These are phyloP conservation scores for Erythrocercus mccallii DNA, from an alignment of 2,113 vertebrate genomes.

Conservation along the genomic window DNA sequence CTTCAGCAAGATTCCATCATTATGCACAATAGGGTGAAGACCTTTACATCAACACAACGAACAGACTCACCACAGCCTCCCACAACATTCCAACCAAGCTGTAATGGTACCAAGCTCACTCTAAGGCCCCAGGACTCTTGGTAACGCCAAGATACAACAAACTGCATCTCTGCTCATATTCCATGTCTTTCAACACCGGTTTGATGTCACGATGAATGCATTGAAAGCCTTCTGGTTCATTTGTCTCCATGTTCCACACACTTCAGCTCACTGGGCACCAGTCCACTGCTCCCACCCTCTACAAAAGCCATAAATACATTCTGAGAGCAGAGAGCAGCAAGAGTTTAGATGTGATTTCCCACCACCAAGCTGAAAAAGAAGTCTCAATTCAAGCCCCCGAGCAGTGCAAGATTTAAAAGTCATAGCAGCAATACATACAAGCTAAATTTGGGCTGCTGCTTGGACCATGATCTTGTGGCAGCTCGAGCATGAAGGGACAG, in stretches of 20 bases:
- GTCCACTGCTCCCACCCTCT: background rate
- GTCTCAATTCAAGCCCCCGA: background rate
- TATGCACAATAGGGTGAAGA: background rate
- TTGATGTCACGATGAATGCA: background rate
- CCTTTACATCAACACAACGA: background rate
- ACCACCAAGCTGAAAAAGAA: background rate
- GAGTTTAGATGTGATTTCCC: background rate
- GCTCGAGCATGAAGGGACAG: background rate
- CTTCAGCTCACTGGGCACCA: background rate
- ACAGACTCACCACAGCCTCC: background rate
- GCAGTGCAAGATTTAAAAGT: background rate
- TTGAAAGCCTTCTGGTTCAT: background rate
- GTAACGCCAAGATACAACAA: background rate
- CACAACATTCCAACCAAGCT: background rate
- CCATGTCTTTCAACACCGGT: background rate
- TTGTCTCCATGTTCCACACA: background rate
- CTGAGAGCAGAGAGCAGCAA: background rate
- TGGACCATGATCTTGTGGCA: background rate
- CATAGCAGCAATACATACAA: fast-evolving
- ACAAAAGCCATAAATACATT: background rate
- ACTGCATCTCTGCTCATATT: background rate
- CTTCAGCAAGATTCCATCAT: background rate
- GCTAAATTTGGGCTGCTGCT: background rate
- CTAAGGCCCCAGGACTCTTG: background rate
- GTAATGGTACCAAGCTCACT: background rate